A percentile compares a stretch with the other conserved stretches of the same genome.
Conservation (phyloP, 2,888 invertebrate species). For the Eupithecia tripunctaria region DNA sequence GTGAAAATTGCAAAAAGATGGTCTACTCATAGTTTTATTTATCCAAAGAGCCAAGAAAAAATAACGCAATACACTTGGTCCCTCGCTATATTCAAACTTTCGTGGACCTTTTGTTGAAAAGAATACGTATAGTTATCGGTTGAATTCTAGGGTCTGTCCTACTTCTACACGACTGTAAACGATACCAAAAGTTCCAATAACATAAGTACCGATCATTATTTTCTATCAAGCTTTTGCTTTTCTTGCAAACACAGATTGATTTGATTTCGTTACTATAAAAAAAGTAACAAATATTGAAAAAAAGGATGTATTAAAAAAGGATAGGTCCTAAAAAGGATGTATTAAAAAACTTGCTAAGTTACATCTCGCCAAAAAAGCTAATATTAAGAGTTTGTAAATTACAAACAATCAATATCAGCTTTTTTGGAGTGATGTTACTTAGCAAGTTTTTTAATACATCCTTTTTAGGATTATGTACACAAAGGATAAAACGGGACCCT, state of each 20-base stretch:
- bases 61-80: slow-evolving; percentile 6
- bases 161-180: neutral
- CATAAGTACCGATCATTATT: neutral
- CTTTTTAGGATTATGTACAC: too few species aligned
- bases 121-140: slow-evolving; percentile 26
- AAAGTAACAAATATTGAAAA: too few species aligned
- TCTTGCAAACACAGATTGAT: neutral
- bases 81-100: slow-evolving; percentile 15
- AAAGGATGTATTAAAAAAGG: too few species aligned
- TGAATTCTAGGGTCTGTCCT: slow-evolving; percentile 13
- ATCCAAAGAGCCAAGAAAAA: neutral
- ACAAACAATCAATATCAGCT: too few species aligned
- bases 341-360: too few species aligned
- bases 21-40: neutral
- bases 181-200: neutral
- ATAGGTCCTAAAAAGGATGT: too few species aligned
- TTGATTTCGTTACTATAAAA: too few species aligned
- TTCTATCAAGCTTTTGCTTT: neutral
- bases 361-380: too few species aligned
- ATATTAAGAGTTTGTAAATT: too few species aligned
- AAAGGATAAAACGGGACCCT: too few species aligned
- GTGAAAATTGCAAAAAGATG: neutral
- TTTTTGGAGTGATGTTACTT: too few species aligned
- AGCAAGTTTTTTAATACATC: too few species aligned
- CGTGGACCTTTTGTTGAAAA: slow-evolving; percentile 21